Percentiles rank a stretch among this genome's conserved stretches.
These are phyloP conservation scores for Pseudonaja textilis DNA, from an alignment of 2,113 vertebrate genomes.

Conservation along the genomic window DNA sequence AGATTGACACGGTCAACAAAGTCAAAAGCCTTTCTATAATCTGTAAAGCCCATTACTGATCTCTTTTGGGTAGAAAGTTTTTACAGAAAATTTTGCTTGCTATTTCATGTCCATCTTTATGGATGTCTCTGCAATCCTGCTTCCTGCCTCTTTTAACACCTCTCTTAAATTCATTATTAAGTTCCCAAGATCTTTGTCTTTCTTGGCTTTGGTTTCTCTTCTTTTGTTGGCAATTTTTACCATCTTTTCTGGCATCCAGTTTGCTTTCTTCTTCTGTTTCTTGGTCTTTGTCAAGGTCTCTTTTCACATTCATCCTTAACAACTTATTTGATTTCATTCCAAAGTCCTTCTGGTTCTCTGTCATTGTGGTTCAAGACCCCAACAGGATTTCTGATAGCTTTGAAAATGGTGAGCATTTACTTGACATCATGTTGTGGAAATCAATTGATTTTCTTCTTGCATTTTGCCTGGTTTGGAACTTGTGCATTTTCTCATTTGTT, in stretches of 20 bases:
- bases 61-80: background rate
- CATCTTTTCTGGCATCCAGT: background rate
- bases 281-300: background rate
- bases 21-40: background rate
- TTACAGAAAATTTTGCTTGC: background rate
- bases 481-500: background rate
- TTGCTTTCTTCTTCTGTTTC: background rate
- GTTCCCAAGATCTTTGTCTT: background rate
- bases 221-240: background rate
- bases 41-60: background rate
- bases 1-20: background rate
- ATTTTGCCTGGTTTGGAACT: background rate
- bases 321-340: background rate
- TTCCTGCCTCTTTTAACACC: background rate
- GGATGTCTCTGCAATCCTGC: background rate
- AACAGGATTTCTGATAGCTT: background rate
- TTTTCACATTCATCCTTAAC: background rate
- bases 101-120: background rate
- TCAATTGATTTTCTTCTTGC: background rate
- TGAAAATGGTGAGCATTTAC: background rate
- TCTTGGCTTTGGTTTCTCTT: background rate
- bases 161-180: background rate
- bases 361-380: background rate
- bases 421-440: background rate
- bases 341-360: background rate